Conservation (phyloP, 2,797 vertebrate genomes). For the Peromyscus eremicus region DNA sequence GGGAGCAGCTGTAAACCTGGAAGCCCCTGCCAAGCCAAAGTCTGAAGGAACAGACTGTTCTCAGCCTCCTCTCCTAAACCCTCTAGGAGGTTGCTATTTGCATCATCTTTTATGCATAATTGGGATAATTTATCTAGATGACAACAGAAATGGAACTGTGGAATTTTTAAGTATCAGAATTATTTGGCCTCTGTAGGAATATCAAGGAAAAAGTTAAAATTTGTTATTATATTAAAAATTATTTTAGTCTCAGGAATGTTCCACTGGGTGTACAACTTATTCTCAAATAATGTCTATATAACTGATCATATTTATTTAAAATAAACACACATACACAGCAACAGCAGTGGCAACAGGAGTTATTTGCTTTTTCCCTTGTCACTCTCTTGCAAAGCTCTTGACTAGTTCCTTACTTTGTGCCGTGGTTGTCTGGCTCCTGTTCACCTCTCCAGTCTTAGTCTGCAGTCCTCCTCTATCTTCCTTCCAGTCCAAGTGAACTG, state of each 20-base stretch:
- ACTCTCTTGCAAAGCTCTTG: background rate
- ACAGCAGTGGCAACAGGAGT: background rate
- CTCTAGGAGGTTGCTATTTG: conserved; percentile 85
- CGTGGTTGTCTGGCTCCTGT: background rate
- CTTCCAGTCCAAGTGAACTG: background rate
- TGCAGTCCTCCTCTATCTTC: background rate
- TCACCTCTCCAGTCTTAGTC: background rate
- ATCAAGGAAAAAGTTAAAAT: conserved; percentile 40
- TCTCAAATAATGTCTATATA: conserved; percentile 53
- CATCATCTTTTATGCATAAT: conserved; percentile 84
- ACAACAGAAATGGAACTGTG: conserved; percentile 84
- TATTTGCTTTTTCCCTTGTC: background rate
- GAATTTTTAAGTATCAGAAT: conserved; percentile 45
- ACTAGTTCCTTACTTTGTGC: background rate
- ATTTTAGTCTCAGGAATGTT: conserved; percentile 50
- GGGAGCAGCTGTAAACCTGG: conserved; percentile 82
- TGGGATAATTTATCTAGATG: conserved; percentile 87
- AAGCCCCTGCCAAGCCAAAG: conserved; percentile 80
- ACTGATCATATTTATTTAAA: conserved; percentile 45
- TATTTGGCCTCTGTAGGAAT: conserved; percentile 43
- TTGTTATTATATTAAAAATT: conserved; percentile 50
- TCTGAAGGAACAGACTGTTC: conserved; percentile 79
- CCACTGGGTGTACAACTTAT: conserved; percentile 55
- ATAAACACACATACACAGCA: conserved; percentile 54
- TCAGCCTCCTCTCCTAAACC: conserved; percentile 83